Evolutionary conservation across 2,113 vertebrate genomes (phyloP).

Genomic region (Conger conger): DNA sequence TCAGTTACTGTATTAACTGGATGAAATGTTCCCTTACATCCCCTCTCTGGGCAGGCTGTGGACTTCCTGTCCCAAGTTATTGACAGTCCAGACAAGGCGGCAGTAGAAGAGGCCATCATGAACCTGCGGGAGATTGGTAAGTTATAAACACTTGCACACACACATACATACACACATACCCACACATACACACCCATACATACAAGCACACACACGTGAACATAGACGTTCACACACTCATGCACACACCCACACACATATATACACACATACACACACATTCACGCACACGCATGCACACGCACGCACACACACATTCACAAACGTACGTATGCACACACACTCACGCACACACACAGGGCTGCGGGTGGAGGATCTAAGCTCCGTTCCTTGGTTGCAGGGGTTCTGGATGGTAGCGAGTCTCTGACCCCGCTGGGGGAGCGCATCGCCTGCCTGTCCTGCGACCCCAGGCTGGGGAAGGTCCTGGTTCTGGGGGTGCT

Average conservation of each 20-base stretch:
- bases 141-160: conserved; percentile 19
- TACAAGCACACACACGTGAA: too few relatives aligned
- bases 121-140: conserved; percentile 88
- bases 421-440: conserved; percentile 85
- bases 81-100: conserved; percentile 83
- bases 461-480: conserved; percentile 91
- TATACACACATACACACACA: background rate
- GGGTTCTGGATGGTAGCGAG: conserved; percentile 84
- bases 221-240: background rate
- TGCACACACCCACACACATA: background rate
- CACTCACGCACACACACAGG: too few relatives aligned
- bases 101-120: conserved; percentile 82
- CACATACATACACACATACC: background rate
- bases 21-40: background rate
- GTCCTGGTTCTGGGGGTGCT: conserved; percentile 84
- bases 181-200: background rate
- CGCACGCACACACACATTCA: too few relatives aligned
- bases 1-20: too few relatives aligned
- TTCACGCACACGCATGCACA: background rate
- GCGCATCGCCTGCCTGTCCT: conserved; percentile 84
- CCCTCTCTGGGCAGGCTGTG: conserved; percentile 71
- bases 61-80: conserved; percentile 94
- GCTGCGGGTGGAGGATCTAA: background rate
- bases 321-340: too few relatives aligned
- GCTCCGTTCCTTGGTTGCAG: conserved; percentile 51